Conservation (phyloP, 2,888 invertebrate species). For the Tolmerus cingulatus region DNA sequence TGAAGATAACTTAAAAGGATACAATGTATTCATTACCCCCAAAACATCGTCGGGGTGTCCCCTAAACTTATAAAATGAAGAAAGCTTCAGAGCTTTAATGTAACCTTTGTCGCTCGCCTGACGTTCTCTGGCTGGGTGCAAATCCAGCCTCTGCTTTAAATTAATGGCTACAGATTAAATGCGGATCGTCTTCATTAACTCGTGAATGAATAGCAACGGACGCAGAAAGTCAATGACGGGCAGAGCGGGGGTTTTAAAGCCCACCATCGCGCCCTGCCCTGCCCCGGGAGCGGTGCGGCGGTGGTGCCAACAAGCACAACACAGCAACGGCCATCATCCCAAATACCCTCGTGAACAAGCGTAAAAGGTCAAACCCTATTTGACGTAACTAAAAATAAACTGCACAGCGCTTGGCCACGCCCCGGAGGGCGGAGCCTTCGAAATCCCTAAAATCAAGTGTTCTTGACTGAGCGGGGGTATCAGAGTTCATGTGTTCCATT, state of each 20-base stretch:
- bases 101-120: conserved; percentile 35
- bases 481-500: conserved; percentile 51
- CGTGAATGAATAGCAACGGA: conserved; percentile 46
- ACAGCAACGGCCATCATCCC: conserved; percentile 30
- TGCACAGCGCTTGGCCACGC: conserved; percentile 40
- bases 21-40: not conserved
- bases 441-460: conserved; percentile 46
- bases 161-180: conserved; percentile 49
- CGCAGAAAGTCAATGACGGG: conserved; percentile 42
- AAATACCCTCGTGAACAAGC: conserved; percentile 41
- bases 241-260: not conserved
- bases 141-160: conserved; percentile 47
- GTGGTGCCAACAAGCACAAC: conserved; percentile 6
- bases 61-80: conserved; percentile 26
- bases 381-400: conserved; percentile 47
- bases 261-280: not conserved
- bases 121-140: conserved; percentile 29
- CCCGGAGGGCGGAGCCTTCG: conserved; percentile 44
- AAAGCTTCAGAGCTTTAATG: conserved; percentile 26
- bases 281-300: not conserved
- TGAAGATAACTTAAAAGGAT: not conserved
- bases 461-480: conserved; percentile 43
- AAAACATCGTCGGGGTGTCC: not conserved
- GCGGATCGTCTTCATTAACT: conserved; percentile 50
- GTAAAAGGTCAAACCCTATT: conserved; percentile 49